Evolutionary conservation across 2,113 vertebrate species (phyloP).

Genomic region (Danionella cerebrum): DNA sequence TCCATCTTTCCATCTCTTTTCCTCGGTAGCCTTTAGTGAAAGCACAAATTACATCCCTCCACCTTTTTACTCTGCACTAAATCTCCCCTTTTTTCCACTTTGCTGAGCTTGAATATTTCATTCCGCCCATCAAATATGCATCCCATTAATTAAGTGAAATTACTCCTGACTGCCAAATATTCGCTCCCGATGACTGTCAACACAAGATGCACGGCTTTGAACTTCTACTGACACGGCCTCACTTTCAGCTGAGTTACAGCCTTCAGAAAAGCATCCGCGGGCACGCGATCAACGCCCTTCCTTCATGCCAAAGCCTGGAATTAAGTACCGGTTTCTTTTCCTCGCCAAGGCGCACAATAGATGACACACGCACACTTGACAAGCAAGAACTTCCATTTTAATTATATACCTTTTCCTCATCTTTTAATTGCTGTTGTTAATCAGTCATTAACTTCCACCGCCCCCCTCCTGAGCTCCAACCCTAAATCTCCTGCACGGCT

Average conservation of each 20-base stretch:
- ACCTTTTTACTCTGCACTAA: constrained; percentile 91
- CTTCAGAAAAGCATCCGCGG: constrained; percentile 93
- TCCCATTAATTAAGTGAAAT: constrained; percentile 78
- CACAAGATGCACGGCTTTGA: constrained; percentile 99
- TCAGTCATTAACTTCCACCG: constrained; percentile 92
- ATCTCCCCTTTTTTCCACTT: constrained; percentile 97
- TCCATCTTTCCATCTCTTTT: constrained; percentile 6
- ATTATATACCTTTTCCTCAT: constrained; percentile 98
- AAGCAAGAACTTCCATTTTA: constrained; percentile 99
- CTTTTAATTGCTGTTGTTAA: constrained; percentile 78
- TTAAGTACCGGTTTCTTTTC: constrained; percentile 95
- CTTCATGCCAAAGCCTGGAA: constrained; percentile 89
- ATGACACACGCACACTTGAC: constrained; percentile 99
- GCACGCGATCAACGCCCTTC: constrained; percentile 99
- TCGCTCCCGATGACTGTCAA: constrained; percentile 99
- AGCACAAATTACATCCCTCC: constrained; percentile 93
- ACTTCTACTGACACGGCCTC: constrained; percentile 99
- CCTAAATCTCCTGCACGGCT: constrained; percentile 93
- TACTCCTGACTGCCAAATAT: constrained; percentile 99
- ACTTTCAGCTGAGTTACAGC: constrained; percentile 99
- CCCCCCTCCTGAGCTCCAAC: constrained; percentile 85
- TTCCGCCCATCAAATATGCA: constrained; percentile 85
- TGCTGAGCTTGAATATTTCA: constrained; percentile 98
- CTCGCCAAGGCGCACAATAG: constrained; percentile 99
- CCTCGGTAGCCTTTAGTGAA: constrained; percentile 76